Base-by-base conservation (phyloP, 2,797 vertebrate genomes). In the Sebastes cheni region DNA sequence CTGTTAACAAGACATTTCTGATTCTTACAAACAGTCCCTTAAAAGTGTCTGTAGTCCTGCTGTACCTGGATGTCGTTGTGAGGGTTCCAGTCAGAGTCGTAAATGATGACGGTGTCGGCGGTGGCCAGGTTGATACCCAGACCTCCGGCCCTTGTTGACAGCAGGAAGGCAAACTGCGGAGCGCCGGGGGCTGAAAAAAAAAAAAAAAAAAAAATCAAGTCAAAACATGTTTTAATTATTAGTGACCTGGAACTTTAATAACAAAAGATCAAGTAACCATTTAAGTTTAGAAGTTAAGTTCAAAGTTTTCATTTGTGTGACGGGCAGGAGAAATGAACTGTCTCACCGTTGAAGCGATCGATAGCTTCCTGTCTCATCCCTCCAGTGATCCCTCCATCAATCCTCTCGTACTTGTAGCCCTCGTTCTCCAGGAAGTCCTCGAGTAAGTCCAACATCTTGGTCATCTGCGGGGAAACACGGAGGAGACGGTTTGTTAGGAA, bases 351-450 rank as follows among this genome's bases (percentile, higher is more conserved):
- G 92, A 99, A 99, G 25, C 98, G 97, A 88, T 99, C 98, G 23
- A 99, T 99, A n/a, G 98, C 98, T 85, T 99, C 98, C 82, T 99
- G 98, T 58, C 98, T 97, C 97, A 99, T 98, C 75, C 97, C 97
- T 74, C 98, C 98, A 0, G 98, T 99, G 92, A 99, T 98, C 5
- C 98, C 96, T 75, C 98, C 98, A 18, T 99, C 98, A 6, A 99
- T 99, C 36, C 98, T 94, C 88, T 99, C 98, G 0, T 99, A 99
- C 86, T 99, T 99, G 93, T 99, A 99, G 10, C 98, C 98, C 89
- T 99, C 98, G 0, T 99, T 97, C 78, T 99, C 98, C 84, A 99
- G 82, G 79, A 99, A 99, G 77, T 99, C 98, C 89, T 99, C 98
- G 14, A 99, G 92, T 73, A 99, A 93, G 88, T 99, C 98, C 92